A percentile compares a stretch with the other conserved stretches of the same genome.
phyloP scores from a whole-genome alignment of 2,888 invertebrate species.

The Neoaliturus tenellus region DNA sequence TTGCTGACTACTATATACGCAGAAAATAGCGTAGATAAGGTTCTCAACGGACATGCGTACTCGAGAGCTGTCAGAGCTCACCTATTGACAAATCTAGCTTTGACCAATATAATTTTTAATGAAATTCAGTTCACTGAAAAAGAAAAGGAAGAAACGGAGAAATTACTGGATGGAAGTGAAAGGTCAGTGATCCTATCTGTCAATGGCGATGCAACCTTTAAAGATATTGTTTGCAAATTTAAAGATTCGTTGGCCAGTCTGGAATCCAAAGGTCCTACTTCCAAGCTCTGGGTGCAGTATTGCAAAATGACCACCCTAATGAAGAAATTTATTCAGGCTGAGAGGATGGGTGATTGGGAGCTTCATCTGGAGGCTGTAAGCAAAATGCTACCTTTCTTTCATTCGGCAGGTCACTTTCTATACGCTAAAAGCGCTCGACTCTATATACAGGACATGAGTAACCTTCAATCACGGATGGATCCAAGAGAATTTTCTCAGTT shows the following conservation, averaged over 20 bases:
- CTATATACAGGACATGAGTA: conserved; percentile 64
- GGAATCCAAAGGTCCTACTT: conserved; percentile 27
- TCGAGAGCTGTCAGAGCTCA: conserved; percentile 67
- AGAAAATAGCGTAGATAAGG: conserved; percentile 67
- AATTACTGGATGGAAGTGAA: too few species aligned
- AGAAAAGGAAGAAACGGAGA: background rate
- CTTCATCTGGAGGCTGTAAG: conserved; percentile 61
- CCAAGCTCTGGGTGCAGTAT: conserved; percentile 51
- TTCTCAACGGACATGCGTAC: conserved; percentile 68
- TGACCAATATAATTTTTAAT: background rate
- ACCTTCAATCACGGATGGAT: conserved; percentile 30
- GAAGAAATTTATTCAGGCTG: conserved; percentile 51
- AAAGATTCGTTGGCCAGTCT: conserved; percentile 9
- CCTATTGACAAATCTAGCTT: background rate
- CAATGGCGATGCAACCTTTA: too few species aligned
- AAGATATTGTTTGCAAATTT: too few species aligned
- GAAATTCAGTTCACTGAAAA: background rate
- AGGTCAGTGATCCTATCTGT: too few species aligned
- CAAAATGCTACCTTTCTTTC: conserved; percentile 63
- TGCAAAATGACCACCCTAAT: conserved; percentile 41
- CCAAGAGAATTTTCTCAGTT: conserved; percentile 45
- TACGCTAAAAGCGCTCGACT: conserved; percentile 65
- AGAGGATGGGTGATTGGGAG: conserved; percentile 61
- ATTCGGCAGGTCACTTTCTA: conserved; percentile 65
- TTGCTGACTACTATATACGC: conserved; percentile 67